Conservation (phyloP, 2,113 vertebrate genomes). For the Grammomys dolichurus region DNA sequence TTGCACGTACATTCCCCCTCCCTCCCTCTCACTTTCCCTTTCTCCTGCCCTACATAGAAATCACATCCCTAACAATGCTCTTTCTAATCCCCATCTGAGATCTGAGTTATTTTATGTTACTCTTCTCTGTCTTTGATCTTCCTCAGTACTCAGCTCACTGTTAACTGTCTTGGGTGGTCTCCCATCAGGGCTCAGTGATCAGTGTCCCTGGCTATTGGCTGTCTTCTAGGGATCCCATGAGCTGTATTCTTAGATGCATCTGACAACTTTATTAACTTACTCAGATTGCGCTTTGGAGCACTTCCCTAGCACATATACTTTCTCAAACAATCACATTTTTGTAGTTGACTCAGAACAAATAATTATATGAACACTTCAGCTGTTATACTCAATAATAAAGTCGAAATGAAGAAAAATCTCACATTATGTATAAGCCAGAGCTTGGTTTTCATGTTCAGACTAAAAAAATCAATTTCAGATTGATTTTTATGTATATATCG, state of each 20-base stretch:
- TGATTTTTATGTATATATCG: constrained; percentile 92
- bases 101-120: constrained; percentile 88
- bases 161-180: constrained; percentile 95
- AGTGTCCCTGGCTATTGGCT: constrained; percentile 89
- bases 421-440: constrained; percentile 86
- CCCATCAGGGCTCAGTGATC: constrained; percentile 92
- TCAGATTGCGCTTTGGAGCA: constrained; percentile 79
- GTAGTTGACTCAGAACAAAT: constrained; percentile 90
- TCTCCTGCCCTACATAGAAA: constrained; percentile 5
- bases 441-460: constrained; percentile 88
- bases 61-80: constrained; percentile 19
- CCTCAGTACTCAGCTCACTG: constrained; percentile 84
- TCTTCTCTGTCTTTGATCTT: constrained; percentile 92
- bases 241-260: constrained; percentile 89
- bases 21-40: not conserved
- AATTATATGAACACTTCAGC: constrained; percentile 87
- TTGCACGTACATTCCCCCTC: not conserved
- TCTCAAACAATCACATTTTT: constrained; percentile 89
- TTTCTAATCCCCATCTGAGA: constrained; percentile 63
- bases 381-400: constrained; percentile 90
- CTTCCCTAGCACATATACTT: constrained; percentile 80
- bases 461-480: constrained; percentile 91
- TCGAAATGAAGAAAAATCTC: constrained; percentile 90
- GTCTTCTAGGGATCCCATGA: constrained; percentile 92
- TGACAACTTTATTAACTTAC: constrained; percentile 97